Base-by-base conservation (phyloP, 1,140 invertebrate genomes). In the Elymnias hypermnestra region DNA sequence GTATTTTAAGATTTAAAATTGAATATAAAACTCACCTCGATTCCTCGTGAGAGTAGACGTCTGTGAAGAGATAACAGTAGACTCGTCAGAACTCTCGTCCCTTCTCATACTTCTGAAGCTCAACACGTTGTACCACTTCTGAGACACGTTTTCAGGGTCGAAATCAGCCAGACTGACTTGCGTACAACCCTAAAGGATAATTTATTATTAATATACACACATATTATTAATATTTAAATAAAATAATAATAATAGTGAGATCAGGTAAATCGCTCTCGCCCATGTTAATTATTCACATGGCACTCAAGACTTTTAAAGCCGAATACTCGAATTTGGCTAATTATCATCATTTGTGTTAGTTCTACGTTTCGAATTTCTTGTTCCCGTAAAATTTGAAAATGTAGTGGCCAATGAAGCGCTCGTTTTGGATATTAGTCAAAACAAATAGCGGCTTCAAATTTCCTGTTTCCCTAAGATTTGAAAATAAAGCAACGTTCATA, bases 111-210 rank as follows among this genome's bases (percentile, higher is more conserved):
- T 95, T 60, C 93, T 91, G 72, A 96, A 94, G 63, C 94, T 95
- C 7, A 98, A 88, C 41, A 98, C 93, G 73, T 98, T 98, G 87
- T 98, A 98, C 97, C 97, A 98, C 76, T 95, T 95, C 14, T 94
- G 89, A 9, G 92, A 93, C 14, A 92, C 90, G 7, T 89, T 89
- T 50, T 95, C 93, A 1, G 94, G 90, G 74, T 94, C 94, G 73
- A 98, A 98, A 84, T 98, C 96, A 41, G 97, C 97, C 60, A 98
- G 87, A 73, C 96, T 98, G 44, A 98, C 94, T 92, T 98, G 96
- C 41, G 94, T 93, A 77, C 94, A 97, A 69, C 96, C 97, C 96
- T 98, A 79, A 6, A 84, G 65, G 65, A 63, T 53, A 60, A 59
- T 62, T 23, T 12, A 5, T n/a, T n/a, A n/a, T n/a, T n/a, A n/a